phyloP scores from a whole-genome alignment of 2,797 vertebrate genomes.

The Hephaestus fuliginosus region DNA sequence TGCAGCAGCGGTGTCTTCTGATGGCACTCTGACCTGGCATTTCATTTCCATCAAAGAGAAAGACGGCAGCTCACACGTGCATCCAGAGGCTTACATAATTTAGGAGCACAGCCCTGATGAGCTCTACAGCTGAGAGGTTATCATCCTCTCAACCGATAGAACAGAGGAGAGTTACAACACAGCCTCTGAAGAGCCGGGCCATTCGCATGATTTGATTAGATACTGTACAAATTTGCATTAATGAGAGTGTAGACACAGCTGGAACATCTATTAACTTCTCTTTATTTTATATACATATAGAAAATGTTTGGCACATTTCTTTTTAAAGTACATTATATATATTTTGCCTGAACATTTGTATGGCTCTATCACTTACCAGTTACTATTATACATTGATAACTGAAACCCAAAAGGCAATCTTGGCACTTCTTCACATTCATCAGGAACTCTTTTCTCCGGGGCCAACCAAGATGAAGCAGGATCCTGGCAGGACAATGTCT shows the following conservation, averaged over 20 bases:
- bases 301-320: constrained; percentile 82
- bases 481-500: constrained; percentile 29
- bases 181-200: background rate
- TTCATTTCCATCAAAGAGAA: constrained; percentile 43
- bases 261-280: constrained; percentile 59
- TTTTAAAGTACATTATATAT: constrained; percentile 58
- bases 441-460: constrained; percentile 48
- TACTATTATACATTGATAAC: constrained; percentile 45
- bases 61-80: background rate
- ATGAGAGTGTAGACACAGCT: constrained; percentile 8
- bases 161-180: background rate
- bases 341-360: constrained; percentile 53
- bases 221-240: background rate
- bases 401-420: constrained; percentile 65
- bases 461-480: constrained; percentile 27
- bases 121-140: background rate
- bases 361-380: constrained; percentile 57
- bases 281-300: constrained; percentile 80
- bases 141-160: constrained; percentile 9
- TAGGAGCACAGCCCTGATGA: constrained; percentile 18
- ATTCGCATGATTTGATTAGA: background rate
- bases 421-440: constrained; percentile 73
- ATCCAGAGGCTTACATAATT: constrained; percentile 44
- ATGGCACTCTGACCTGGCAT: constrained; percentile 1
- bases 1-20: constrained; percentile 2